Evolutionary conservation across 2,888 invertebrate species (phyloP), one percentile per base, ranked within the genome.

Genomic region (Drosophila anomalata): DNA sequence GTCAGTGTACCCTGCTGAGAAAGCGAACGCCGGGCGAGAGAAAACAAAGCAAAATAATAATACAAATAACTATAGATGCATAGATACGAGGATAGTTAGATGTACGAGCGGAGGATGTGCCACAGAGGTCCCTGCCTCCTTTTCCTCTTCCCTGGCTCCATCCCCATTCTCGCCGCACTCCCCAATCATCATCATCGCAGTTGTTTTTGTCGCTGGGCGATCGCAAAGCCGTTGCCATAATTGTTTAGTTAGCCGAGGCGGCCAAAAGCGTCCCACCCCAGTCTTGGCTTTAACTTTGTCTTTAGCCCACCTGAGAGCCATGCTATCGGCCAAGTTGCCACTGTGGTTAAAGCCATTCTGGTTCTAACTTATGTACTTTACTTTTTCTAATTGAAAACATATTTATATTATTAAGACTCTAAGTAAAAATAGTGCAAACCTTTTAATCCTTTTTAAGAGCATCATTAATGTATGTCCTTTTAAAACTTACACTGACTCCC

Each of bases 41-140:
- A 73, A 77, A 70, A 80, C 84, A 83, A 86, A 60, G 84, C 61
- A 87, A 86, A 83, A 83, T 88, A 82, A 82, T 87, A 83, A 83
- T 83, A 83, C 82, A 83, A 83, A 83, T 83, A 83, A 83, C 86
- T 88, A 83, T 83, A 86, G 88, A 83, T 82, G 82, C 82, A 82
- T 82, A 88, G 88, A 83, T 83, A 87, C 62, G 73, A 72, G 71
- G 78, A 82, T 86, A 87, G 82, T 86, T 88, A 86, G 82, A 83
- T 86, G 83, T 66, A 82, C 75, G 74, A 82, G 66, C 80, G 70
- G 73, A 81, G 81, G 81, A 84, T 79, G 82, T 73, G 78, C 65
- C 62, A 24, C 31, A 48, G 47, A 44, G 44, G 1, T 7, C 29
- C n/a, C 55, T 22, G 26, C 53, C 52, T 11, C 5, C 8, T 7